Base-by-base conservation (phyloP, 2,113 vertebrate species). In the Dipodomys stephensi region DNA sequence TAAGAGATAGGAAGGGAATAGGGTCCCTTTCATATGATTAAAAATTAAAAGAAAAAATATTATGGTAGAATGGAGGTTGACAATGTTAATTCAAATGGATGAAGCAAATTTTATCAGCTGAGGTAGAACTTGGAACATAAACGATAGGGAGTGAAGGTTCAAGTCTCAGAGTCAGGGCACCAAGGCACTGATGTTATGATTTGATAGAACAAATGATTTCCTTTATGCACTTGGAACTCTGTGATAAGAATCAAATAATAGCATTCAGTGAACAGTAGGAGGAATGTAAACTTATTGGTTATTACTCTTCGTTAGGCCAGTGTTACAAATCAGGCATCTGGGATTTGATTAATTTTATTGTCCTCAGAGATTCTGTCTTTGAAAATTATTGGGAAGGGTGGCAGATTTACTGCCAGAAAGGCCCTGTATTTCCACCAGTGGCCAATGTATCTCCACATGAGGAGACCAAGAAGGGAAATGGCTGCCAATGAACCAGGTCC, bases 301-400 rank as follows among this genome's bases (percentile, higher is more conserved):
- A 27, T 27, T 76, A 19, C 18, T 27, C 57, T 67, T 83, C 44
- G 27, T 80, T 81, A 19, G 25, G 7, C 1, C 68, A 76, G 65
- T n/a, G 4, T 77, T 78, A 67, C 32, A 92, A 77, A 4, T 79
- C 77, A 82, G 30, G 20, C 19, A 62, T 68, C 30, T 79, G 44
- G 9, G 8, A 53, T 79, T 87, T 92, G 60, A 57, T 90, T 87
- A 62, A 4, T 86, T 83, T 89, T 87, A 67, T 86, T 82, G 6
- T 83, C 7, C 49, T 83, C 18, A 39, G 30, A 27, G 25, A 30
- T 23, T 82, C 35, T 84, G 30, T 20, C 12, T 65, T 90, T n/a
- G 35, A 44, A 90, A 81, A 74, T 20, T 80, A 46, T 27, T 53
- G 64, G 27, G 7, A 16, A 87, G 16, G 27, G 4, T 79, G 76